Evolutionary conservation across 2,113 vertebrate genomes (phyloP), one percentile per base, ranked within the genome.

Genomic region (Hippocampus guttulatus): DNA sequence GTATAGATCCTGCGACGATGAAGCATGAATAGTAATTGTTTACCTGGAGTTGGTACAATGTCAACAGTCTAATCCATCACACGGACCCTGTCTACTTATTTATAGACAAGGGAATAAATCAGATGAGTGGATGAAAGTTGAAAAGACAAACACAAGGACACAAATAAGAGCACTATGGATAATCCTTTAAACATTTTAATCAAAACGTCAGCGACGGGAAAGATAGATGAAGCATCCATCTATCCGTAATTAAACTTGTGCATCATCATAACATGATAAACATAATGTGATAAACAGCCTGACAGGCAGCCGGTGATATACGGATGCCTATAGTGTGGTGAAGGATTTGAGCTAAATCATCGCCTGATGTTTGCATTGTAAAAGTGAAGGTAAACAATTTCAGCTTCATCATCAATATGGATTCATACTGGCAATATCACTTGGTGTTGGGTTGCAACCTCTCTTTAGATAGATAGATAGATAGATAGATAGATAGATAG

Each of bases 11-110:
- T 43, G 74, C 38, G 7, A 84, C 75, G 83, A 88, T 87, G 84
- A 85, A 85, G 81, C 84, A 74, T 88, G 88, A 89, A 91, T 88
- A 87, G 88, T 89, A 88, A 88, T 89, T 89, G 89, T 90, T 91
- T 88, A 91, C 88, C 87, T 87, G 82, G 84, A 88, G 80, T 85
- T 87, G 79, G 81, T 88, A 84, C 87, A 88, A 89, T 86, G 87
- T 88, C 86, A 88, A 83, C 86, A 88, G 87, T 85, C 81, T 75
- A 79, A 89, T 87, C 85, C 84, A 89, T 90, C 87, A 89, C 74
- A 69, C 67, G 76, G 68, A 85, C 58, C 82, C 81, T 80, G 84
- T 88, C 85, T 78, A 86, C 81, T 84, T 88, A 89, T 91, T 88
- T 87, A 89, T 85, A 87, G 88, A 88, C 84, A 71, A 68, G 84